Evolutionary conservation across 2,113 vertebrate genomes (phyloP).

Genomic region (Lipotes vexillifer): DNA sequence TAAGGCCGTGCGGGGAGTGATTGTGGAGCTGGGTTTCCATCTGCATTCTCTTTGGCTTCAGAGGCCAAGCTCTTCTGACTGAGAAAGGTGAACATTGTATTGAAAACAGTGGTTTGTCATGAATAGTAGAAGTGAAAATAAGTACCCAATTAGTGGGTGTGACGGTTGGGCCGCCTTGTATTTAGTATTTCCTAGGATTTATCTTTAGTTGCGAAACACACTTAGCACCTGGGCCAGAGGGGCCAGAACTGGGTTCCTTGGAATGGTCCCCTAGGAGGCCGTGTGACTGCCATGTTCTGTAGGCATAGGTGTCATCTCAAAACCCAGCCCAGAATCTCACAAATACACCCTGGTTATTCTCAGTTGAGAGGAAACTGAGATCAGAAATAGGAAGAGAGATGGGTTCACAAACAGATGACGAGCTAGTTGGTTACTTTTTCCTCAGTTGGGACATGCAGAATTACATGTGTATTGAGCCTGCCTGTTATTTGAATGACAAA

Average conservation of each 20-base stretch:
- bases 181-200: not conserved
- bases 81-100: not conserved
- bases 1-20: not conserved
- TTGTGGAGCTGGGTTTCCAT: not conserved
- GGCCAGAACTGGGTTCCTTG: not conserved
- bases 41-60: not conserved
- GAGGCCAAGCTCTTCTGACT: not conserved
- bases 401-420: no score
- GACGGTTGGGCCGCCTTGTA: not conserved
- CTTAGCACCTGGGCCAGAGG: not conserved
- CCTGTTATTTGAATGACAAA: not conserved
- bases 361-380: not conserved
- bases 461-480: fast-evolving
- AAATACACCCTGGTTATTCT: fast-evolving
- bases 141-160: not conserved
- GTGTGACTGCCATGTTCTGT: fast-evolving
- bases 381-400: not conserved
- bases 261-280: not conserved
- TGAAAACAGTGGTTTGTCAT: not conserved
- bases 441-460: not conserved
- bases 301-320: not conserved
- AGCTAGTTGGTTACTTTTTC: not conserved
- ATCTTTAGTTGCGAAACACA: not conserved
- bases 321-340: not conserved
- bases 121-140: not conserved